Percentiles rank a stretch among this genome's conserved stretches.
phyloP scores from a whole-genome alignment of 2,797 vertebrate species.

The Arremon brunneinucha region DNA sequence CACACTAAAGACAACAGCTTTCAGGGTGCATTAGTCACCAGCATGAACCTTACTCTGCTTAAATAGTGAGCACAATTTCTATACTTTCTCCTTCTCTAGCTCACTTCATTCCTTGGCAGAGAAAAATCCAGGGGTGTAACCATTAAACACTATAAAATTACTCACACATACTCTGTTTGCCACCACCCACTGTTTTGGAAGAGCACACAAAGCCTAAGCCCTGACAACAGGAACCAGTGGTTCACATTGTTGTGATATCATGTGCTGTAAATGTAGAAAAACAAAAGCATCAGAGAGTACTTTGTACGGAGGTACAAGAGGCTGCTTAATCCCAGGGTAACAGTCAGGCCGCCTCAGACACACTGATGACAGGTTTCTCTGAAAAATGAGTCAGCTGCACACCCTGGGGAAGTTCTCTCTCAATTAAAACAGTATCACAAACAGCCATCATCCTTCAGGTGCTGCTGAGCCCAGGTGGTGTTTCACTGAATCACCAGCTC shows the following conservation, averaged over 20 bases:
- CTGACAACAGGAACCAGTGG: background rate
- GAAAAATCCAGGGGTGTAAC: background rate
- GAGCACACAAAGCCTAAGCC: background rate
- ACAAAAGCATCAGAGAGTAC: background rate
- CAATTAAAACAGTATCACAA: background rate
- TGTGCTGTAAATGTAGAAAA: background rate
- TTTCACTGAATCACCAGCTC: background rate
- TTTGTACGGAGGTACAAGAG: background rate
- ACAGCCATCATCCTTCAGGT: background rate
- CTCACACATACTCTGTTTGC: background rate
- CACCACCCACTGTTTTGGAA: background rate
- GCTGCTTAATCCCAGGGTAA: background rate
- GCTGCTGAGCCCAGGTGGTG: background rate
- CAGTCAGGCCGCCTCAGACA: background rate
- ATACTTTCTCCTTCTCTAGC: background rate
- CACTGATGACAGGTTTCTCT: background rate
- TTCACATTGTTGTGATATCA: background rate
- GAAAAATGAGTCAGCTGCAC: background rate
- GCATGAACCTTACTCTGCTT: background rate
- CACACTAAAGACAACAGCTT: background rate
- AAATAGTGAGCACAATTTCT: background rate
- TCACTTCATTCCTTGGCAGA: background rate
- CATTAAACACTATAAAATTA: background rate
- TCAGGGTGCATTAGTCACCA: background rate
- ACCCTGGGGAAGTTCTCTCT: background rate